phyloP scores from a whole-genome alignment of 2,888 invertebrate genomes.

The Trachelus stipa region DNA sequence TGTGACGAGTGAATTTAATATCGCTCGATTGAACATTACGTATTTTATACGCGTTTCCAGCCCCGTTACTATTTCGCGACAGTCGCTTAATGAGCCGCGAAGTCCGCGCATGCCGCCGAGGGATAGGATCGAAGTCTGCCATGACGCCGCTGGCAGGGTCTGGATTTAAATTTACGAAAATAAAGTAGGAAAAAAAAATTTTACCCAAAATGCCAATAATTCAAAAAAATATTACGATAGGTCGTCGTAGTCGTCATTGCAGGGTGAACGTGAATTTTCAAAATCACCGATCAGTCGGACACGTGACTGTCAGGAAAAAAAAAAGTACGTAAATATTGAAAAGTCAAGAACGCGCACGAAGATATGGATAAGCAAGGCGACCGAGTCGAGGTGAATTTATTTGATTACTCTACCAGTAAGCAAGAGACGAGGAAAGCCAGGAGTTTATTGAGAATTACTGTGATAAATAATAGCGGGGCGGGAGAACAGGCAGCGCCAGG shows the following conservation, averaged over 20 bases:
- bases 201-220: no score
- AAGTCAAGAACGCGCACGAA: no score
- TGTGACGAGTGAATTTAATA: background rate
- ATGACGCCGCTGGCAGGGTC: no score
- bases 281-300: conserved; percentile 23
- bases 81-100: no score
- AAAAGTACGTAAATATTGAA: no score
- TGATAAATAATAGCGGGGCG: conserved; percentile 57
- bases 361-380: background rate
- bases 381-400: conserved; percentile 49
- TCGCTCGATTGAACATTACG: background rate
- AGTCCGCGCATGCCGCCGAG: no score
- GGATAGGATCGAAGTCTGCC: no score
- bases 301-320: background rate
- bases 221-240: no score
- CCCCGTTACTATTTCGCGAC: no score
- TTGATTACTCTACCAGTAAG: conserved; percentile 49
- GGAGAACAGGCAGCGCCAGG: conserved; percentile 28
- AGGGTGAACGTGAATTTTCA: background rate
- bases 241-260: no score
- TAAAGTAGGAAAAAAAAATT: no score
- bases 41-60: background rate
- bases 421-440: conserved; percentile 48
- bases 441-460: conserved; percentile 59
- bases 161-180: no score